phyloP scores from a whole-genome alignment of 2,113 vertebrate species.

The Suncus etruscus region DNA sequence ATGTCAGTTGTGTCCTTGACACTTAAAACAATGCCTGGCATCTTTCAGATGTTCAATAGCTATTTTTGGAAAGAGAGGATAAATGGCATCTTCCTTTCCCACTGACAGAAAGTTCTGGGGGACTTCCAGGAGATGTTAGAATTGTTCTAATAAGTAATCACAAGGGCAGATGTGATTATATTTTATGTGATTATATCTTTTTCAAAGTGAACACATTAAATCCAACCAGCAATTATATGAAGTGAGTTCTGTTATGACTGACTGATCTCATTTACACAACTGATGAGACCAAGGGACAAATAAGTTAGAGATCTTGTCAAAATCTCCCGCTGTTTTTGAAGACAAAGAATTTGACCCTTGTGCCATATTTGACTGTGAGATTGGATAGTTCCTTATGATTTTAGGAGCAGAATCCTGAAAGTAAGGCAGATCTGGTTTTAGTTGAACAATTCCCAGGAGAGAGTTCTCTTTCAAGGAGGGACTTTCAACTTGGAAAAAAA shows the following conservation, averaged over 20 bases:
- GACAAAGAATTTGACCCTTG: not conserved
- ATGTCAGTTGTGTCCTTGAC: not conserved
- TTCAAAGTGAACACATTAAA: not conserved
- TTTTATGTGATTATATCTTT: not conserved
- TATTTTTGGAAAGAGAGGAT: not conserved
- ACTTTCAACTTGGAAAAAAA: not conserved
- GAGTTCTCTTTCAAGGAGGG: not conserved
- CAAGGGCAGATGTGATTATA: not conserved
- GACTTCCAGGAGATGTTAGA: not conserved
- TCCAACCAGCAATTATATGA: not conserved
- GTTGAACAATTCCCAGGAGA: not conserved
- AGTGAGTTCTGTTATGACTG: not conserved
- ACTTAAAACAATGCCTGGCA: not conserved
- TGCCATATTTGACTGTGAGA: not conserved
- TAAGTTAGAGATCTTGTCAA: not conserved
- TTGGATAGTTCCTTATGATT: not conserved
- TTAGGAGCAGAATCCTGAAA: not conserved
- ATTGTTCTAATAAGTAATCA: constrained; percentile 23
- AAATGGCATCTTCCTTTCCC: not conserved
- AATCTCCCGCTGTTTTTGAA: not conserved
- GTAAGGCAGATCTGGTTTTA: not conserved
- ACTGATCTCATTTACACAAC: not conserved
- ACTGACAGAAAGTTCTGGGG: not conserved
- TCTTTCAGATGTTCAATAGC: not conserved
- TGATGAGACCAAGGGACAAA: not conserved